Conservation (phyloP, 2,888 invertebrate species). For the Scaptomyza cyrtandrae region DNA sequence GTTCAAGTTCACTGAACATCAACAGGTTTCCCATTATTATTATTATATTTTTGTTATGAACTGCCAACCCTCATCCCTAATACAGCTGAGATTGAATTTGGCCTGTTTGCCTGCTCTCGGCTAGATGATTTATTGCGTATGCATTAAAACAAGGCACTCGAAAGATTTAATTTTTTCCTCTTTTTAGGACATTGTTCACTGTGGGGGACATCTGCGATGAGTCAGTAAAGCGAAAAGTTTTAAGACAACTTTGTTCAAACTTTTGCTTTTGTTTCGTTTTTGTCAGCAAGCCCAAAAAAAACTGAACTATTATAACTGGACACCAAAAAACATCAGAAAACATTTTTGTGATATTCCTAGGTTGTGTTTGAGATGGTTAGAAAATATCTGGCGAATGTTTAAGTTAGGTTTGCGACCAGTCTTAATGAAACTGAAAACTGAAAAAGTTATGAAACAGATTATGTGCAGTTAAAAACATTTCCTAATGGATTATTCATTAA, state of each 20-base stretch:
- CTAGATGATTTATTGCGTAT: constrained; percentile 49
- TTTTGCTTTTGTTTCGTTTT: constrained; percentile 45
- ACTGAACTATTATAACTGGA: constrained; percentile 21
- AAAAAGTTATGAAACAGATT: constrained; percentile 43
- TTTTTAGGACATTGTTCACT: not conserved
- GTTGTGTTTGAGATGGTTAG: constrained; percentile 24
- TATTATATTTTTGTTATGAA: constrained; percentile 4
- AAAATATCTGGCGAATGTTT: constrained; percentile 2
- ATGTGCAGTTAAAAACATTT: constrained; percentile 4
- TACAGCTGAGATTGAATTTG: constrained; percentile 16
- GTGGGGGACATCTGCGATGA: constrained; percentile 26
- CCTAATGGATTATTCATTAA: not conserved
- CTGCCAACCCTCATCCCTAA: constrained; percentile 7
- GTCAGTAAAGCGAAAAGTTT: constrained; percentile 44
- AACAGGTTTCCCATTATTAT: constrained; percentile 32
- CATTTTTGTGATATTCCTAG: constrained; percentile 40
- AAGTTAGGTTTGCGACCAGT: constrained; percentile 8
- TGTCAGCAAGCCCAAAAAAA: no score
- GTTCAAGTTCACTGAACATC: constrained; percentile 6
- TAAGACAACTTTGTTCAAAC: constrained; percentile 35
- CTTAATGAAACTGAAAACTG: constrained; percentile 17
- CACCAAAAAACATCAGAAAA: constrained; percentile 33
- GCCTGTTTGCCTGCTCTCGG: no score
- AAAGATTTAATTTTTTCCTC: constrained; percentile 37
- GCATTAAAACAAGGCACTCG: constrained; percentile 33